Evolutionary conservation across 2,113 vertebrate genomes (phyloP), one percentile per base, ranked within the genome.

Genomic region (Hippocampus barbouri): DNA sequence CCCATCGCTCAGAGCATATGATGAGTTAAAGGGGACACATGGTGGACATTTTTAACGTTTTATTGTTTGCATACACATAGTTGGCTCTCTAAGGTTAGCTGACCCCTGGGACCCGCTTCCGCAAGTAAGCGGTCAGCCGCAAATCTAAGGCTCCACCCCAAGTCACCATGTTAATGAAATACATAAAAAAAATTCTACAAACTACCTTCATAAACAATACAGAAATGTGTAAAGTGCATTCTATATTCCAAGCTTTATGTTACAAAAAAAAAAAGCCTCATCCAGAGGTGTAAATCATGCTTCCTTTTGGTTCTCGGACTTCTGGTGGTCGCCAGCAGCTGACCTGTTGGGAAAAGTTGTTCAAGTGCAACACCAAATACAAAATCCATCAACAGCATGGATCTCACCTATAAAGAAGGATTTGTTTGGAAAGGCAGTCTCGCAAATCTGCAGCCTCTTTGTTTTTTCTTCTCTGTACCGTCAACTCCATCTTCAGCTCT

Each of bases 391-490:
- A 54, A 27, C 7, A 0, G 5, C 10, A 45, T 45, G 10, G 10
- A 27, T 68, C 93, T 16, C 84, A 95, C 97, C 95, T 97, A 86
- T 94, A 96, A 63, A 92, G 87, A 68, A 91, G 84, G 15, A 98
- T 90, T 73, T 96, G 92, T 53, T 89, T 83, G 11, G 91, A 83
- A 1, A 96, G 93, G 66, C 85, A 92, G 77, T 88, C 93, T 85
- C 91, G 94, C 75, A 95, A 73, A 62, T 92, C 92, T 72, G 96
- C 93, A 74, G 95, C 90, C 66, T 96, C 94, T 76, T 93, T 93
- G 57, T 91, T 96, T 90, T 95, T 95, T 85, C 87, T 93, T 68
- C 94, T 93, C 85, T 98, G 97, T 67, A 96, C 89, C 69, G 91
- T 92, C 0, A 97, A 87, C 27, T 94, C 93, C 0, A 89, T 96